Base-by-base conservation (phyloP, 2,113 vertebrate genomes). In the Semicossyphus pulcher region DNA sequence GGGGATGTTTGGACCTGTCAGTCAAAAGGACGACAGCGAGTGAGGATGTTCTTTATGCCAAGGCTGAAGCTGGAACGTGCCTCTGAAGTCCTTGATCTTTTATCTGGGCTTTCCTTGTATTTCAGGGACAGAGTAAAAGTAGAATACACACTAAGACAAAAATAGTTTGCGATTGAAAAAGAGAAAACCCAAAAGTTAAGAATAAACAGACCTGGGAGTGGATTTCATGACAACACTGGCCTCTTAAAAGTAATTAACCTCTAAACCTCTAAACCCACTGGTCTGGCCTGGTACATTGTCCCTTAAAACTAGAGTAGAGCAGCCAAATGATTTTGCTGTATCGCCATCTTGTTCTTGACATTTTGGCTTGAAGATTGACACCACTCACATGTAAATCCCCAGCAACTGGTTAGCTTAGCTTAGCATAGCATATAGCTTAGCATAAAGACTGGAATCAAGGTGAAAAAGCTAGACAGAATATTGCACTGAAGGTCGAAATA, bases 1-100 rank as follows among this genome's bases (percentile, higher is more conserved):
- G 23, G 25, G 54, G 34, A 56, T 60, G 47, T 77, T 77, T 6
- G 61, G 60, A 64, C 18, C 56, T 16, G 68, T 71, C 76, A 68
- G 39, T 82, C 76, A 78, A 42, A 48, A 41, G 69, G 39, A 72
- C 49, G 23, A 39, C 53, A 54, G 64, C 5, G 3, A 34, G 59
- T 14, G 53, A 10, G 31, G 73, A 47, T 16, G 57, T 59, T 59
- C 10, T n/a, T n/a, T 6, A 37, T 23, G 48, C 28, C 57, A n/a
- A 18, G 37, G 12, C 14, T 32, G 32, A n/a, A 65, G 72, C 29
- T 39, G 62, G 44, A 72, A 44, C 16, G 14, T 37, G 45, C 47
- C 34, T 58, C 66, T 41, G 3, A 52, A 45, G 39, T 57, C 3
- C 4, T 72, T 57, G 12, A 37, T 28, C 6, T 52, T 32, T 52